Percentiles rank a stretch among this genome's conserved stretches.
phyloP scores from a whole-genome alignment of 2,888 invertebrate species.

The Agrochola litura region DNA sequence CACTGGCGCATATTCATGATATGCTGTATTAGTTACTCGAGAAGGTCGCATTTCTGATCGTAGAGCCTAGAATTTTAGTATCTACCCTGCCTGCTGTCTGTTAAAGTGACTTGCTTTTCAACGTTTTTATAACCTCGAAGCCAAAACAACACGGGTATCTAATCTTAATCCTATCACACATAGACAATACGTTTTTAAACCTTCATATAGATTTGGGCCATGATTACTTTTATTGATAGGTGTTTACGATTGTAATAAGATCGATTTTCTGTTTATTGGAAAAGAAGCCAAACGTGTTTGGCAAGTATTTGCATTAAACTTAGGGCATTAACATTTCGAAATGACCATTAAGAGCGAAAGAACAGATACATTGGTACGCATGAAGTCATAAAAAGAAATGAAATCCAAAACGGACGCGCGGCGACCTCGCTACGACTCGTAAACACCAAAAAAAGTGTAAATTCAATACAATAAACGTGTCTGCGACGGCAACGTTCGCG shows the following conservation, averaged over 20 bases:
- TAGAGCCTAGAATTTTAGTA: constrained; percentile 41
- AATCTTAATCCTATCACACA: constrained; percentile 30
- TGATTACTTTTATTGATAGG: constrained; percentile 62
- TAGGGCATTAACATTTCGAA: constrained; percentile 67
- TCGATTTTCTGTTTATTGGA: constrained; percentile 54
- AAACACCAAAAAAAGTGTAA: constrained; percentile 87
- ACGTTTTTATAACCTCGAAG: constrained; percentile 34
- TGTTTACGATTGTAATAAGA: constrained; percentile 53
- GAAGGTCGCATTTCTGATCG: constrained; percentile 37
- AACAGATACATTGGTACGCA: constrained; percentile 68
- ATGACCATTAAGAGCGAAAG: constrained; percentile 61
- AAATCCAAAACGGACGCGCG: constrained; percentile 83
- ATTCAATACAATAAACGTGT: constrained; percentile 87
- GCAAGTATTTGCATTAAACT: constrained; percentile 62
- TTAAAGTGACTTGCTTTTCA: constrained; percentile 7
- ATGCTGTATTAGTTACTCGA: constrained; percentile 37
- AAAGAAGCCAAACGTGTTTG: constrained; percentile 64
- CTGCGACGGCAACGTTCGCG: constrained; percentile 75
- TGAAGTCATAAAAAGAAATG: constrained; percentile 79
- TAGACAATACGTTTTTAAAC: constrained; percentile 47
- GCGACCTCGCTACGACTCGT: constrained; percentile 85
- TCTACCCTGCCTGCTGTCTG: background rate
- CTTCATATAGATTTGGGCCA: constrained; percentile 64
- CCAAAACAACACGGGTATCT: constrained; percentile 17
- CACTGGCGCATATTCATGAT: constrained; percentile 45